Evolutionary conservation across 2,797 vertebrate species (phyloP).

Genomic region (Nyctalus aviator): DNA sequence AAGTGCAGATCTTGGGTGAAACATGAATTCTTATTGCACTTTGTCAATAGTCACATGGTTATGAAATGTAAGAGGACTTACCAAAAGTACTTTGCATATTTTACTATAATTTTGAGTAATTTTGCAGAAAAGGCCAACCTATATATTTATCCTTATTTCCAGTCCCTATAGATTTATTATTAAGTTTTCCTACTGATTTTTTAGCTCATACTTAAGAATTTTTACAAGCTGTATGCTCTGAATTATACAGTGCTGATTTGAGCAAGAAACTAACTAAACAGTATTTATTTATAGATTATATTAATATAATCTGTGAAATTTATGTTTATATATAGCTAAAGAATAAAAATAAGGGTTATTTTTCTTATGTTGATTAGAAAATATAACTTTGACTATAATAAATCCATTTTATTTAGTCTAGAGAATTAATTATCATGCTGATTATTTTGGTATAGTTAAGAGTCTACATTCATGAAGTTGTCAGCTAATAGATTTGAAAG

Average conservation of each 20-base stretch:
- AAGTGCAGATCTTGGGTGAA: neutral
- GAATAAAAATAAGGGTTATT: neutral
- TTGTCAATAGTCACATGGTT: neutral
- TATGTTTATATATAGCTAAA: neutral
- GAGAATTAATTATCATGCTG: neutral
- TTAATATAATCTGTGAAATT: neutral
- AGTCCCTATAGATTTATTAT: neutral
- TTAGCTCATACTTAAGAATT: neutral
- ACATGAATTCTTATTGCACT: neutral
- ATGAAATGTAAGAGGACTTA: neutral
- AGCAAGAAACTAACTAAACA: neutral
- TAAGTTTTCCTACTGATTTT: neutral
- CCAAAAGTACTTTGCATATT: neutral
- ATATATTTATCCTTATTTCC: neutral
- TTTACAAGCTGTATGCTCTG: neutral
- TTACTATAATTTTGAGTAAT: neutral
- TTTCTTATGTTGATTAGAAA: neutral
- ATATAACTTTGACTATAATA: neutral
- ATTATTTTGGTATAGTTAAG: neutral
- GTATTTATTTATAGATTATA: constrained; percentile 15
- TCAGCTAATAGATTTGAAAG: neutral
- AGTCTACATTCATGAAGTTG: neutral
- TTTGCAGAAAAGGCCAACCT: neutral
- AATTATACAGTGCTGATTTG: neutral
- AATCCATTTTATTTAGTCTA: neutral